Conservation (phyloP, 2,113 vertebrate genomes). For the Cinclus cinclus region DNA sequence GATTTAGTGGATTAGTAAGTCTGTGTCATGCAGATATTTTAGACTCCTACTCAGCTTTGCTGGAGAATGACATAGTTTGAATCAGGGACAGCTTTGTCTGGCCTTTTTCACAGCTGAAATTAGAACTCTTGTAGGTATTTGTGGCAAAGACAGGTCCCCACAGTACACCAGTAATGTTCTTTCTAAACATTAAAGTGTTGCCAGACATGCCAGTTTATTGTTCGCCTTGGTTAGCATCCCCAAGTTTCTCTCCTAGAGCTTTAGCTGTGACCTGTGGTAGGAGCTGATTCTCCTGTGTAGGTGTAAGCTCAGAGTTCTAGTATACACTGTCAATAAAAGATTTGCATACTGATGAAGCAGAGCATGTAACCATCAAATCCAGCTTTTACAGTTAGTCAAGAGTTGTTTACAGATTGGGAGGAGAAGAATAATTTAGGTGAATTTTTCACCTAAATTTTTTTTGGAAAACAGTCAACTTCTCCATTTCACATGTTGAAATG, state of each 20-base stretch:
- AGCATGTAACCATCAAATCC: background rate
- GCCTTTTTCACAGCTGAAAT: background rate
- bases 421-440: background rate
- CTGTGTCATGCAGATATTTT: background rate
- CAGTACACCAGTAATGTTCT: background rate
- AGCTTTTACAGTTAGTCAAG: background rate
- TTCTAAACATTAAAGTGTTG: background rate
- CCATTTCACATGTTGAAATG: background rate
- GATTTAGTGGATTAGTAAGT: background rate
- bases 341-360: background rate
- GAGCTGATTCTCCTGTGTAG: background rate
- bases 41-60: background rate
- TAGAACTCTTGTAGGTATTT: background rate
- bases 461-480: background rate
- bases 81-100: background rate
- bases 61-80: constrained; percentile 19
- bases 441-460: background rate
- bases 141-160: background rate
- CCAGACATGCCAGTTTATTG: background rate
- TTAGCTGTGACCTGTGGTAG: background rate
- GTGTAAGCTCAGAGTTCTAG: background rate
- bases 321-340: background rate
- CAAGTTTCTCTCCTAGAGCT: background rate
- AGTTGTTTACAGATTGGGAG: background rate
- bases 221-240: background rate